Evolutionary conservation across 2,113 vertebrate species (phyloP), one percentile per base, ranked within the genome.

Genomic region (Oryzias celebensis): DNA sequence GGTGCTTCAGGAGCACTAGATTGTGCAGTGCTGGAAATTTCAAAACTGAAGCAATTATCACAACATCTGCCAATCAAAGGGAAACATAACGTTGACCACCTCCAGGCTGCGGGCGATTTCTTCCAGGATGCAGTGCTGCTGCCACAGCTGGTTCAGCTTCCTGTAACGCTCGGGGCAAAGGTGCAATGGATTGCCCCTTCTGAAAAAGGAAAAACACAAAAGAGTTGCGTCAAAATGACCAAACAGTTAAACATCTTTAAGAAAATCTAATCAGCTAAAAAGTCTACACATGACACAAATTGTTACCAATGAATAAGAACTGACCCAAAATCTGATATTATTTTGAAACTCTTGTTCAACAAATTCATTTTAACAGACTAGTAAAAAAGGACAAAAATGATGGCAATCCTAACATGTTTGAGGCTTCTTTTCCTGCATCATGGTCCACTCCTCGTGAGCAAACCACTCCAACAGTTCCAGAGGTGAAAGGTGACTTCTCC

Each of bases 121-220:
- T 79, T 98, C 96, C 87, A 98, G 90, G 81, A 98, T 95, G 87
- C 97, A 97, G 82, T 99, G 97, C 24, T 98, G 96, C 77, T 95
- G 94, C 97, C 96, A 98, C 14, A 98, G 88, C 78, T 95, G 91
- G 85, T 97, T 93, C 56, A 99, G 92, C 81, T 98, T 98, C 85
- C 88, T 93, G 89, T 98, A 98, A 43, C 96, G 93, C 71, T 98
- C 96, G 1, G 77, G 92, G 81, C 94, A 96, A 22, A 99, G 92
- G 69, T 95, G 96, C 76, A 99, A 83, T 0, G 97, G 97, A 81
- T 99, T 99, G 22, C 91, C 91, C 49, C 91, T 74, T 42, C 91
- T 92, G 58, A 4, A 67, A 62, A 65, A 12, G 10, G 4, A 23
- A 0, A 73, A 65, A 77, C 26, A 71, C 24, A 82, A n/a, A 46